Conservation (phyloP, 2,888 invertebrate species). For the Aphodius sticticus region DNA sequence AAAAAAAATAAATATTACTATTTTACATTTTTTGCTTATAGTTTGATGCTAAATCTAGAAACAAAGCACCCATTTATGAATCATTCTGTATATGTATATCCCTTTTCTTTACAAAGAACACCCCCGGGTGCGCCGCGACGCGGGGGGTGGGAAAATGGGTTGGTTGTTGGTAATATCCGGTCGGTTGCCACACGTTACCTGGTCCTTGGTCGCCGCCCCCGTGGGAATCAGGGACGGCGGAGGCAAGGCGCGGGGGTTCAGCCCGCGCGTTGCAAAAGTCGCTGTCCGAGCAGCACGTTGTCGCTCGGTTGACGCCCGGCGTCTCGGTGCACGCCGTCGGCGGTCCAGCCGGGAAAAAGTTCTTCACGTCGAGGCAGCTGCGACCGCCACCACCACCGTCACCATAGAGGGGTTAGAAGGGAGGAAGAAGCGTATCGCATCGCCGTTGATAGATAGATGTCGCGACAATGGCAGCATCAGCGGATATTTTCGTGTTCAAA, state of each 20-base stretch:
- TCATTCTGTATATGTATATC: neutral
- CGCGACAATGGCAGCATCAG: neutral
- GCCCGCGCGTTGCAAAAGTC: constrained; percentile 67
- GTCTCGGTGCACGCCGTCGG: constrained; percentile 62
- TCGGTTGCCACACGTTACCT: constrained; percentile 35
- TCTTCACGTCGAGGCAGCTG: constrained; percentile 56
- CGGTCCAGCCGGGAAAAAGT: constrained; percentile 69
- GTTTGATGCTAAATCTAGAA: neutral
- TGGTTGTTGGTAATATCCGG: neutral
- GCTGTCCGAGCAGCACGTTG: constrained; percentile 64
- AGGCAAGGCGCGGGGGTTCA: constrained; percentile 42
- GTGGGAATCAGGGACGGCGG: constrained; percentile 35
- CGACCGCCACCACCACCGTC: constrained; percentile 14
- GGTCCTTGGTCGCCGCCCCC: constrained; percentile 32
- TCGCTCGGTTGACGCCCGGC: constrained; percentile 53
- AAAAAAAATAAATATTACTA: too few species aligned
- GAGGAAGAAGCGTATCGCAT: constrained; percentile 11
- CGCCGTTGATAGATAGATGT: neutral
- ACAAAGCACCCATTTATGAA: neutral
- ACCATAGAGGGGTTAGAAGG: constrained; percentile 9
- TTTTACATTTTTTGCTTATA: too few species aligned
- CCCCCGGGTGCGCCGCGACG: neutral
- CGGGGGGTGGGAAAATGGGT: neutral
- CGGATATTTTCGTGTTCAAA: neutral
- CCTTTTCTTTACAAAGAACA: neutral